A percentile compares a stretch with the other conserved stretches of the same genome.
These are phyloP conservation scores for Mycetomoellerius zeteki DNA, from an alignment of 1,140 invertebrate genomes.

Conservation along the genomic window DNA sequence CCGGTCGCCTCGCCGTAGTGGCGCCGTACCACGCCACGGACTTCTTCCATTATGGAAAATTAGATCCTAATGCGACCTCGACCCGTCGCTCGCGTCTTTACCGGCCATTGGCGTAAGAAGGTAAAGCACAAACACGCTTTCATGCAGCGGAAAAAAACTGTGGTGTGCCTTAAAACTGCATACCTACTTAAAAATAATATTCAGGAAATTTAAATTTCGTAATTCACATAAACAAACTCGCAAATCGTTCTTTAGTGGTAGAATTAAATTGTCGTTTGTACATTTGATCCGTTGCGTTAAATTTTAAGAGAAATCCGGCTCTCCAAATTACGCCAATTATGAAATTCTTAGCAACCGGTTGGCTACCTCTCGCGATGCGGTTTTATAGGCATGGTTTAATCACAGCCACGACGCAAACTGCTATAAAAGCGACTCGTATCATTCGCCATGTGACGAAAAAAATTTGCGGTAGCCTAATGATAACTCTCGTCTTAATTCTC, in stretches of 20 bases:
- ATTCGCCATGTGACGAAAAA: conserved; percentile 21
- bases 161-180: not conserved
- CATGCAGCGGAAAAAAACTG: not conserved
- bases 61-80: conserved; percentile 78
- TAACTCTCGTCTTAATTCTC: conserved; percentile 24
- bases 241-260: not conserved
- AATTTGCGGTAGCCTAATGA: conserved; percentile 27
- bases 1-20: conserved; percentile 73
- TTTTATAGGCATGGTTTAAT: conserved; percentile 47
- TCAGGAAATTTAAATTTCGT: not conserved
- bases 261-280: conserved; percentile 31
- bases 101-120: conserved; percentile 67
- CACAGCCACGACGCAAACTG: not conserved
- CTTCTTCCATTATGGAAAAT: conserved; percentile 81
- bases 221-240: not conserved
- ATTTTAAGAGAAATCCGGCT: conserved; percentile 30
- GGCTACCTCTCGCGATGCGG: conserved; percentile 16
- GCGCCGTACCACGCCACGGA: conserved; percentile 74
- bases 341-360: conserved; percentile 37
- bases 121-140: not conserved
- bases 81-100: conserved; percentile 61
- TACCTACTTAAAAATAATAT: not conserved
- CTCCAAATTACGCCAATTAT: conserved; percentile 48
- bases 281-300: conserved; percentile 24
- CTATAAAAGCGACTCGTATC: conserved; percentile 27